Evolutionary conservation across 2,113 vertebrate species (phyloP), one percentile per base, ranked within the genome.

Genomic region (Dinomys branickii): DNA sequence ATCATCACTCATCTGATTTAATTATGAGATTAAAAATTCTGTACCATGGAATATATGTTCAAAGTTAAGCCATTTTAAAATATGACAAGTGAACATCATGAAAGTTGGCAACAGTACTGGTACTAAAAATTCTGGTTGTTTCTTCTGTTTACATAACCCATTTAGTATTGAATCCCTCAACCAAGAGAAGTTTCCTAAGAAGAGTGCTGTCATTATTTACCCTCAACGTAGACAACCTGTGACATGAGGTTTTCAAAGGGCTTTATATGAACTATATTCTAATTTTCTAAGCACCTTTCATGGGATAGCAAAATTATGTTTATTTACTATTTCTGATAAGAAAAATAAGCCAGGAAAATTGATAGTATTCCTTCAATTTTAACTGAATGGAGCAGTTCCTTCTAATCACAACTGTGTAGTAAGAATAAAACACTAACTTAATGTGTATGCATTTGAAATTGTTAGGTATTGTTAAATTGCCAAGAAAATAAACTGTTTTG

Each of bases 341-440:
- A 95, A 98, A 96, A 97, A 87, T 83, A 94, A 98, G 98, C 94
- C 98, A 98, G 95, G 88, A 98, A 98, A 94, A 1, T 96, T 91
- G 94, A 95, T 98, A 97, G 97, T 97, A 96, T 98, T 98, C 96
- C 96, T 97, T 98, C 98, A 97, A 96, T 98, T 99, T 99, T 98
- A 98, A 98, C 95, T 98, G 96, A 98, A 97, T 97, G 97, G 96
- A 98, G 95, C 95, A 97, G 95, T 98, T 98, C 98, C 96, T 98
- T 98, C 97, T 98, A 98, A 98, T 98, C 98, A 98, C 97, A 98
- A 97, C 99, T 99, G 99, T 99, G 99, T 98, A 99, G 98, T 99
- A 98, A 98, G 97, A 97, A 98, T 98, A 98, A 98, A 99, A 99
- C 98, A 98, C 98, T 98, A 99, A 98, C 98, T 99, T 98, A 98